Conservation (phyloP, 2,888 invertebrate species). For the Hylaea fasciaria region DNA sequence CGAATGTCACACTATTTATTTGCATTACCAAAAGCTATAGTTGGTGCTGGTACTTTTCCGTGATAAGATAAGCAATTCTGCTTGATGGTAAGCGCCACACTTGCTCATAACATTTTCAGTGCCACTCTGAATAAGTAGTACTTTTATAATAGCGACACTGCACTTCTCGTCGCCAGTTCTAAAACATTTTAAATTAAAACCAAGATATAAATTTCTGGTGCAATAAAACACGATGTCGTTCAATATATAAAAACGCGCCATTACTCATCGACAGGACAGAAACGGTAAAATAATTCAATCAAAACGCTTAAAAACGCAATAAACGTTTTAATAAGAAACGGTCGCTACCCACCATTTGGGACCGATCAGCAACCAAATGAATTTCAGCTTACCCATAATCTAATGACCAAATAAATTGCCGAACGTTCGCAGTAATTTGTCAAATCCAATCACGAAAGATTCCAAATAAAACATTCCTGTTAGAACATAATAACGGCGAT, state of each 20-base stretch:
- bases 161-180: too few relatives aligned
- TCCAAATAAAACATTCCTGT: conserved; percentile 66
- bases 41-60: too few relatives aligned
- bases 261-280: conserved; percentile 10
- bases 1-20: too few relatives aligned
- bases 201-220: not conserved
- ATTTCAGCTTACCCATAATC: conserved; percentile 32
- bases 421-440: conserved; percentile 74
- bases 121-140: too few relatives aligned
- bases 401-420: conserved; percentile 65
- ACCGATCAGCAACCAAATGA: conserved; percentile 33
- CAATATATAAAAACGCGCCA: not conserved
- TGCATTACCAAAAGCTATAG: too few relatives aligned
- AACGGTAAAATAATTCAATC: conserved; percentile 26
- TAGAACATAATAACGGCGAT: conserved; percentile 70
- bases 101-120: too few relatives aligned
- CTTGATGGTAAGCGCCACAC: too few relatives aligned
- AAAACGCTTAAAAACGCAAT: conserved; percentile 23
- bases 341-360: conserved; percentile 32
- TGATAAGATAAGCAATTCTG: too few relatives aligned
- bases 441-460: conserved; percentile 76
- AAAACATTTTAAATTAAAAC: too few relatives aligned
- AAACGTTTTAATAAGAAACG: conserved; percentile 20
- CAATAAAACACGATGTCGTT: not conserved
- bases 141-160: too few relatives aligned